Conservation (phyloP, 2,888 invertebrate species). For the Steinernema scapterisci region DNA sequence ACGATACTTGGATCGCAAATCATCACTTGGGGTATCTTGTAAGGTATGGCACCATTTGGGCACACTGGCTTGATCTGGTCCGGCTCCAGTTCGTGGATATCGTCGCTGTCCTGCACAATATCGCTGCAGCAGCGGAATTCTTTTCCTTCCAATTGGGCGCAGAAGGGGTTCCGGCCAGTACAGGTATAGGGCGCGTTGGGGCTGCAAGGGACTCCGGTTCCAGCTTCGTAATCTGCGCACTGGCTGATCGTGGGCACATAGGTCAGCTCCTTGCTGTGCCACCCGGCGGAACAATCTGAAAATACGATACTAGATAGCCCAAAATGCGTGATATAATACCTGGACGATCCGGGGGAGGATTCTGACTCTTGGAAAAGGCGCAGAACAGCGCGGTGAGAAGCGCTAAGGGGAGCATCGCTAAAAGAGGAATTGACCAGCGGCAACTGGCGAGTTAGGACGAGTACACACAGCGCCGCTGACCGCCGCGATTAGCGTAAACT, state of each 20-base stretch:
- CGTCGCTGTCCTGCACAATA: conserved; percentile 53
- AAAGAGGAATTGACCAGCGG: not conserved
- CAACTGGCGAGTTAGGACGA: not conserved
- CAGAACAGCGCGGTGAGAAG: not conserved
- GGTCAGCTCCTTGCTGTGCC: conserved; percentile 56
- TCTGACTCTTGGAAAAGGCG: not conserved
- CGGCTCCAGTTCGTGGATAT: conserved; percentile 43
- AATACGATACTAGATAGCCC: not conserved
- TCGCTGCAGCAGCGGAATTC: conserved; percentile 56
- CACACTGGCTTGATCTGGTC: conserved; percentile 57
- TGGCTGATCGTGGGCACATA: conserved; percentile 52
- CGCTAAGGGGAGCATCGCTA: not conserved
- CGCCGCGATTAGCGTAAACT: conserved; percentile 13
- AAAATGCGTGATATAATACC: conserved; percentile 34
- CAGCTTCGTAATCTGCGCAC: conserved; percentile 50
- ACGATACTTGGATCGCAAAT: conserved; percentile 57
- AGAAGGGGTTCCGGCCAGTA: conserved; percentile 59
- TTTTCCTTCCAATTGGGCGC: conserved; percentile 47
- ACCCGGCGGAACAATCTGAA: conserved; percentile 51
- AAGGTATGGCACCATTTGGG: conserved; percentile 55
- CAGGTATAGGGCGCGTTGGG: conserved; percentile 52
- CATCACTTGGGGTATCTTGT: conserved; percentile 54
- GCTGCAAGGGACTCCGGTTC: conserved; percentile 49
- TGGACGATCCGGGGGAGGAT: conserved; percentile 51
- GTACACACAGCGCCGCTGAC: not conserved